Evolutionary conservation across 1,140 invertebrate genomes (phyloP), one percentile per base, ranked within the genome.

Genomic region (Hirudo medicinalis): DNA sequence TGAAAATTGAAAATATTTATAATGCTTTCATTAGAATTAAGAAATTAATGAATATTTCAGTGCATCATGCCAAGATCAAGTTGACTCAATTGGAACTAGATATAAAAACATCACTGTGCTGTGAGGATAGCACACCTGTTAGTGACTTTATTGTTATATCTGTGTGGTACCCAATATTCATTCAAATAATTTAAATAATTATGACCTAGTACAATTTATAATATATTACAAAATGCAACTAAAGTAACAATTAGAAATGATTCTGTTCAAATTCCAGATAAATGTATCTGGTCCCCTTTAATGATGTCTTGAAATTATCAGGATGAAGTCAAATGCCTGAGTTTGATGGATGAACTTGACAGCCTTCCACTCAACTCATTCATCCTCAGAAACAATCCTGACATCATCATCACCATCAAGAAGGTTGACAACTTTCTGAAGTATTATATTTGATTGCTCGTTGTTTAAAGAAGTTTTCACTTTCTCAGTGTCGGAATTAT

Each of bases 311-410:
- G n/a, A 36, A 22, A 22, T 32, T 68, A 25, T 32, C 72, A 81
- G 80, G 79, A 81, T 76, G 76, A 79, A 36, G 77, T 80, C 66
- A 79, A 85, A 72, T 86, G 85, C 77, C 80, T 89, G 36, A 80
- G 85, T 63, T 79, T 82, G 0, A 84, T 89, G 82, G 84, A 87
- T 71, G 84, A 85, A 74, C 80, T 88, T 60, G 80, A 86, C 76
- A 83, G 86, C 17, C 78, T 91, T 63, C 83, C 88, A 20, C 79
- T 93, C 25, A 67, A 17, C 88, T 87, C 72, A 85, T 87, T 92
- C 4, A 91, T 92, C 88, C 80, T 94, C 40, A 87, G 91, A 76
- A 92, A 92, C 76, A 89, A 93, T 83, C 88, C 91, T 0, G 86
- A 89, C 71, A 86, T 90, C 72, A 86, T 93, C 69, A 87, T 90